A percentile compares a stretch with the other conserved stretches of the same genome.
phyloP scores from a whole-genome alignment of 2,888 invertebrate species.

The Diaperis boleti region DNA sequence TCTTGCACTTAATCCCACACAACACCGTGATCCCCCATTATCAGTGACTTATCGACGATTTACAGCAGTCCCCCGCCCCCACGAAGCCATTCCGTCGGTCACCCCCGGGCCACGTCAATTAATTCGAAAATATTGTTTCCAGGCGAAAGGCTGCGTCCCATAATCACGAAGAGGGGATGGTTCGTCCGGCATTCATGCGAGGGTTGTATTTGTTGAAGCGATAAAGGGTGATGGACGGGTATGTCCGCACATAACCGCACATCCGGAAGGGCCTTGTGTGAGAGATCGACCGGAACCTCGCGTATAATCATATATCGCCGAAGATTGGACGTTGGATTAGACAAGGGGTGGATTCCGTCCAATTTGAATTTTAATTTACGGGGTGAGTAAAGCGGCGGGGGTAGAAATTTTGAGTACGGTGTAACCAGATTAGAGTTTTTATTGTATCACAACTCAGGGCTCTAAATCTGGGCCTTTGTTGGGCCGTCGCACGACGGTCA shows the following conservation, averaged over 20 bases:
- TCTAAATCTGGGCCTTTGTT: constrained; percentile 2
- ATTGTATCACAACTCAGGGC: too few species aligned
- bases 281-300: constrained; percentile 66
- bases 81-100: constrained; percentile 1
- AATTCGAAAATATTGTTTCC: constrained; percentile 31
- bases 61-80: neutral
- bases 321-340: constrained; percentile 66
- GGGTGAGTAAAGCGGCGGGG: constrained; percentile 61
- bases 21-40: too few species aligned
- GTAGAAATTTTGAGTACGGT: constrained; percentile 34
- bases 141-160: constrained; percentile 21
- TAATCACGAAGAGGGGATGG: constrained; percentile 46
- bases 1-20: too few species aligned
- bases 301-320: constrained; percentile 67
- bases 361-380: constrained; percentile 68
- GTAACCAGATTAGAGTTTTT: too few species aligned
- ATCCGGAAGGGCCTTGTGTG: constrained; percentile 51
- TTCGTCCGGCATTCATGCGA: constrained; percentile 61
- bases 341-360: constrained; percentile 59
- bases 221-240: constrained; percentile 67
- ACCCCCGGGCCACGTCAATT: constrained; percentile 11
- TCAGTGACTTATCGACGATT: neutral
- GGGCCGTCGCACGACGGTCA: constrained; percentile 51
- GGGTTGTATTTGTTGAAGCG: constrained; percentile 66
- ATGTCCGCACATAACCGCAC: constrained; percentile 67